Evolutionary conservation across 2,113 vertebrate genomes (phyloP).

Genomic region (Phaethon lepturus): DNA sequence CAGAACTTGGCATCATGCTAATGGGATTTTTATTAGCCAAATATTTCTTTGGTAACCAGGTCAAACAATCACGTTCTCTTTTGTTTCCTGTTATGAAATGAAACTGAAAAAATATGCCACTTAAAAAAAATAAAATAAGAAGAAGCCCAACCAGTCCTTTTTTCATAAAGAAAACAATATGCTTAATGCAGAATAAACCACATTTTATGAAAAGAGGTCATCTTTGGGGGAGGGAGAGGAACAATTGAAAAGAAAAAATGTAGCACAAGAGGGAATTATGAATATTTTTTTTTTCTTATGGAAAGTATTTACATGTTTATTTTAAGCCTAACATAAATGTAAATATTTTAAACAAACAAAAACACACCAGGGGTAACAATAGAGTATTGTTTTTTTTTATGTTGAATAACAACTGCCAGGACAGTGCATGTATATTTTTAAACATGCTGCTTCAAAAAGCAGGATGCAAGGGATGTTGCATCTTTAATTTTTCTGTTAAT

Average conservation of each 20-base stretch:
- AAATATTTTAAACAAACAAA: constrained; percentile 82
- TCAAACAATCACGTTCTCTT: constrained; percentile 73
- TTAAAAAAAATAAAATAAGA: constrained; percentile 63
- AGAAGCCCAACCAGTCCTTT: constrained; percentile 39
- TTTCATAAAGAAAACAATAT: constrained; percentile 60
- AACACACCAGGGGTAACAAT: constrained; percentile 77
- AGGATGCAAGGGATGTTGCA: constrained; percentile 80
- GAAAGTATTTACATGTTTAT: constrained; percentile 78
- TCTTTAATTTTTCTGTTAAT: constrained; percentile 89
- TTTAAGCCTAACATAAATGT: constrained; percentile 75
- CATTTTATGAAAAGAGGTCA: constrained; percentile 70
- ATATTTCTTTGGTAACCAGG: constrained; percentile 64
- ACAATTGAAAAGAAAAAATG: constrained; percentile 63
- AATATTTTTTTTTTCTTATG: constrained; percentile 56
- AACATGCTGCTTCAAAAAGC: constrained; percentile 79
- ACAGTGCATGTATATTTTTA: constrained; percentile 78
- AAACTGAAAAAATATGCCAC: constrained; percentile 67
- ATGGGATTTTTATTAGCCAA: constrained; percentile 60
- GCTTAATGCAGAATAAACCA: constrained; percentile 64
- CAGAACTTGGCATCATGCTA: constrained; percentile 41
- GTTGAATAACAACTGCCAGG: constrained; percentile 69
- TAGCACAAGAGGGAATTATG: constrained; percentile 60
- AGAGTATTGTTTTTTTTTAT: constrained; percentile 72
- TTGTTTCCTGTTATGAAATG: constrained; percentile 74
- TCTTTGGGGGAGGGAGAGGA: constrained; percentile 53